phyloP scores from a whole-genome alignment of 2,888 invertebrate genomes.

The Tubulanus polymorphus region DNA sequence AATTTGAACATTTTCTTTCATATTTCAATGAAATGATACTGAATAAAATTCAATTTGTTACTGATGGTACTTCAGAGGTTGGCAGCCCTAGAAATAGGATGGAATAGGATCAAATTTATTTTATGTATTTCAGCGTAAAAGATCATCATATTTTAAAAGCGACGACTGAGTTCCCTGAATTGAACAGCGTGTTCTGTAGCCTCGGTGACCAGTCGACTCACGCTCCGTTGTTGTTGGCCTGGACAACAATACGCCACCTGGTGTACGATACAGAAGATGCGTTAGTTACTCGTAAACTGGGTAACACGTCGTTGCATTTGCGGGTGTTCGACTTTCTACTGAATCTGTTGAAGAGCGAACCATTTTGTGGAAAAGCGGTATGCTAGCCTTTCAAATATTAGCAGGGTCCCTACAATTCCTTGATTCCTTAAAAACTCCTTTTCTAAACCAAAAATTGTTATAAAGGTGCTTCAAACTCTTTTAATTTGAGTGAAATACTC shows the following conservation, averaged over 20 bases:
- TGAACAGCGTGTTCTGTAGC: slow-evolving; percentile 25
- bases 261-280: slow-evolving; percentile 19
- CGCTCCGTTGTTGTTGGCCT: slow-evolving; percentile 46
- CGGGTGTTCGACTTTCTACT: slow-evolving; percentile 38
- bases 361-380: slow-evolving; percentile 42
- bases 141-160: not conserved
- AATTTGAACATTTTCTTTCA: too few relatives aligned
- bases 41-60: too few relatives aligned
- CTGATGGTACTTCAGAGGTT: too few relatives aligned
- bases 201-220: slow-evolving; percentile 37
- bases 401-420: too few relatives aligned
- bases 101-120: too few relatives aligned
- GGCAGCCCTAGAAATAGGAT: too few relatives aligned
- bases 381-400: slow-evolving; percentile 16
- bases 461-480: too few relatives aligned
- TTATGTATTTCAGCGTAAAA: not conserved
- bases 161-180: too few relatives aligned
- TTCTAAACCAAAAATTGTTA: too few relatives aligned
- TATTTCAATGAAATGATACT: too few relatives aligned
- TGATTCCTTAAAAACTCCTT: too few relatives aligned
- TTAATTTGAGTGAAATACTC: too few relatives aligned
- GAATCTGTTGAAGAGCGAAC: slow-evolving; percentile 32
- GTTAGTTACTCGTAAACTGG: slow-evolving; percentile 34
- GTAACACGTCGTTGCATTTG: slow-evolving; percentile 41
- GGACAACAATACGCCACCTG: slow-evolving; percentile 44